phyloP scores from a whole-genome alignment of 1,140 invertebrate species.

The Apis cerana region DNA sequence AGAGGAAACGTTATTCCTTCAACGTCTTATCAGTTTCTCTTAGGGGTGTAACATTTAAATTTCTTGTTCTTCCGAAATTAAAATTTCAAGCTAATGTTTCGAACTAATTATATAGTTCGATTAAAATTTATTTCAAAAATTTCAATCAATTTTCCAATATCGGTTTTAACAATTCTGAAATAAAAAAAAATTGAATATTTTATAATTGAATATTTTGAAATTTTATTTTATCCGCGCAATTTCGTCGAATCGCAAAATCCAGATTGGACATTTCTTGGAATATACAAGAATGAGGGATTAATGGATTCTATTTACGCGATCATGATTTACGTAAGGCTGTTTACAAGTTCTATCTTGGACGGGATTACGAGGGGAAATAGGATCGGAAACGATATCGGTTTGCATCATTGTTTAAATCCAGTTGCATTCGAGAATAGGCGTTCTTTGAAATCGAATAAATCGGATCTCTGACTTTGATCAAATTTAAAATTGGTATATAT shows the following conservation, averaged over 20 bases:
- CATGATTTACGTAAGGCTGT: neutral
- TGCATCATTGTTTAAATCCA: neutral
- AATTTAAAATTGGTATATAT: neutral
- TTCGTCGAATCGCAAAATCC: neutral
- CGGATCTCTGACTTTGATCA: neutral
- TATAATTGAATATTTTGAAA: too few species aligned
- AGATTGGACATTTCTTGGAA: neutral
- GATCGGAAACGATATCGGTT: neutral
- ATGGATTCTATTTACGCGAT: conserved; percentile 3
- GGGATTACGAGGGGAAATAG: neutral
- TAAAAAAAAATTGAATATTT: too few species aligned
- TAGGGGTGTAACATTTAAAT: too few species aligned
- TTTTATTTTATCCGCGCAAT: neutral
- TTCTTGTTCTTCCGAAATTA: too few species aligned
- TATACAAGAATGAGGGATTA: conserved; percentile 1
- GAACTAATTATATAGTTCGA: too few species aligned
- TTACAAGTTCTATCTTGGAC: conserved; percentile 10
- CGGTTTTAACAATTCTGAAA: too few species aligned
- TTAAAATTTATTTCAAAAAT: too few species aligned
- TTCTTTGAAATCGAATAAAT: neutral
- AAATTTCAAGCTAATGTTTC: neutral
- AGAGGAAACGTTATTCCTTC: neutral
- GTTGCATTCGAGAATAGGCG: neutral
- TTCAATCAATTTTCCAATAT: too few species aligned
- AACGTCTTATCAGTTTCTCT: neutral